Evolutionary conservation across 1,140 invertebrate species (phyloP), one percentile per base, ranked within the genome.

Genomic region (Thalassaphorura encarpata): DNA sequence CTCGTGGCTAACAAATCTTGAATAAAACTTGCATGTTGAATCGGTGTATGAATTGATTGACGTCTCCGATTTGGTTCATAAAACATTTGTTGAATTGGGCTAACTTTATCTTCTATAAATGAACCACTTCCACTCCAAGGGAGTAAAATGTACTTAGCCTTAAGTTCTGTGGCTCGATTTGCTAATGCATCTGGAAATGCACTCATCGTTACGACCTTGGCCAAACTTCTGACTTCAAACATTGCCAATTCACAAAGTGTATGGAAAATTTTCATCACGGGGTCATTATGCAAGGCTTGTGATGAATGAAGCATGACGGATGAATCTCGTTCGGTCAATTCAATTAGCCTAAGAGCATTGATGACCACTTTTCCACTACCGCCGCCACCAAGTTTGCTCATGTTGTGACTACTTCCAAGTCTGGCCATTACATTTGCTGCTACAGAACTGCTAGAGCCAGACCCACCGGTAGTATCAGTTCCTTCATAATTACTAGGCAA

Each of bases 241-340:
- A n/a, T 3, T 0, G 49, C 51, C 5, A 45, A 26, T 26, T 56
- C 50, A 1, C 59, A 51, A 33, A 56, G 57, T 2, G 59, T 42
- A 1, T 43, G 36, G 3, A 61, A 29, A 28, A 61, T 51, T 49
- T 61, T 56, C 26, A 52, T 61, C 0, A 61, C 54, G 23, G 59
- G 59, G 19, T 61, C 59, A 18, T 61, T 23, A 24, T 26, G 26
- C 1, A 61, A 21, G 0, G 55, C 59, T 33, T 49, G 40, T 16
- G 45, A 51, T 2, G 54, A 46, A 39, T 55, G 53, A 3, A 61
- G 19, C 59, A 61, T 57, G 0, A 61, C 59, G 2, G 49, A 40
- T 0, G 59, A 61, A 50, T 61, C 54, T 6, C 59, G 27, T 6
- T 56, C 59, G 0, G 59, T 61, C 0, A 61, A 26, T 42, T 61